Conservation (phyloP, 53 echinoderm and acorn worm species). For the Henricia sp. region DNA sequence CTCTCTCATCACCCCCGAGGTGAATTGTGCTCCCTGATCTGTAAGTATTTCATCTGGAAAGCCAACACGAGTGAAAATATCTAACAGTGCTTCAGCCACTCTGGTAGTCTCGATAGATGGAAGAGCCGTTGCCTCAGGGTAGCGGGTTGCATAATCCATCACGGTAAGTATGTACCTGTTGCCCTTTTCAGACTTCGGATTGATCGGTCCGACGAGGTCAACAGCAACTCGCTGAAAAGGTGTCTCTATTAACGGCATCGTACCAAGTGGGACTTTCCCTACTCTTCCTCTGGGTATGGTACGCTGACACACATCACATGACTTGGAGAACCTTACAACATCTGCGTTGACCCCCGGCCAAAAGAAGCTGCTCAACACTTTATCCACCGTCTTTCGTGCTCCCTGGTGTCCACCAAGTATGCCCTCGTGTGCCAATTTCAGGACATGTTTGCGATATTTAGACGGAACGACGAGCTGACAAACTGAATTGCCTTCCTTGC, state of each 20-base stretch:
- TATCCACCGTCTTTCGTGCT: conserved; percentile 17
- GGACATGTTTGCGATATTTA: neutral
- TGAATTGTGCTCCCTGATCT: conserved; percentile 48
- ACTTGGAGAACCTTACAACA: conserved; percentile 18
- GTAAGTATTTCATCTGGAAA: conserved; percentile 47
- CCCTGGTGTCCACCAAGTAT: conserved; percentile 61
- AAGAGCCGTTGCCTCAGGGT: conserved; percentile 47
- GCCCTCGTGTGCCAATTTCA: conserved; percentile 56
- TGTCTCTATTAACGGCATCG: conserved; percentile 41
- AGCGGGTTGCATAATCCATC: conserved; percentile 46
- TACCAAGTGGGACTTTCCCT: conserved; percentile 30
- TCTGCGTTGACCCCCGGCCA: conserved; percentile 51
- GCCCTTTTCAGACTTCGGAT: conserved; percentile 11
- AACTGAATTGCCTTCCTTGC: neutral
- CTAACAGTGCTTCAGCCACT: conserved; percentile 33
- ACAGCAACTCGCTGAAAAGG: conserved; percentile 57
- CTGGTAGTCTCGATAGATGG: conserved; percentile 44
- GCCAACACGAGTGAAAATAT: conserved; percentile 46
- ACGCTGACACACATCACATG: conserved; percentile 54
- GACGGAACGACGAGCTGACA: conserved; percentile 36
- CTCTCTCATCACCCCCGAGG: conserved; percentile 47
- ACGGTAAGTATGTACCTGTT: conserved; percentile 39
- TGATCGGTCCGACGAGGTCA: conserved; percentile 41
- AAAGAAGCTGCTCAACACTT: conserved; percentile 26
- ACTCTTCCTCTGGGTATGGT: conserved; percentile 30